Percentiles rank a stretch among this genome's conserved stretches.
These are phyloP conservation scores for Furnarius figulus DNA, from an alignment of 2,113 vertebrate species.

Conservation along the genomic window DNA sequence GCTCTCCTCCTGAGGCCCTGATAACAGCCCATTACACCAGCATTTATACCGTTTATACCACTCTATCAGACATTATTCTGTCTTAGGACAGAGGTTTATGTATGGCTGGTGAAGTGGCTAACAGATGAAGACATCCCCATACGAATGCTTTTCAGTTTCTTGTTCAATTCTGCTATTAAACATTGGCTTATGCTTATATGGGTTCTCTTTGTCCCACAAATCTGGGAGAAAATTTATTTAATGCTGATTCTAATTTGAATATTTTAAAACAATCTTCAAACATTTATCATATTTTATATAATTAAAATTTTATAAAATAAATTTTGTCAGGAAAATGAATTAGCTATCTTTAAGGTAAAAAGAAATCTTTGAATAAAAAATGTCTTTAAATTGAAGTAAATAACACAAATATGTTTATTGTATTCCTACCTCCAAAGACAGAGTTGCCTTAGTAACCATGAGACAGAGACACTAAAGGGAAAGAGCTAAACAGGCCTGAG, in stretches of 20 bases:
- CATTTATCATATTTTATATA: background rate
- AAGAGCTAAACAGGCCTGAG: background rate
- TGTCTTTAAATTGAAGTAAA: background rate
- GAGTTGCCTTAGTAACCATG: conserved; percentile 28
- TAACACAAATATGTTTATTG: background rate
- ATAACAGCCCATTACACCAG: background rate
- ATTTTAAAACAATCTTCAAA: background rate
- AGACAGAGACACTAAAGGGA: background rate
- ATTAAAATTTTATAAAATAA: background rate
- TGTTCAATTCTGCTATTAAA: background rate
- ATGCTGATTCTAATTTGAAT: background rate
- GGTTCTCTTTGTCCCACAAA: background rate
- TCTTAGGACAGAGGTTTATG: background rate
- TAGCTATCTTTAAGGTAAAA: background rate
- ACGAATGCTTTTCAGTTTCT: background rate
- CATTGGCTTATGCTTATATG: background rate
- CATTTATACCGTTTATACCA: background rate
- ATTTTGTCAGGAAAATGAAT: background rate
- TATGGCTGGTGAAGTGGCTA: background rate
- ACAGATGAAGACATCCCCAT: background rate
- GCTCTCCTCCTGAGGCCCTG: background rate
- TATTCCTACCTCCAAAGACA: background rate
- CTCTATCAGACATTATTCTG: too few relatives aligned
- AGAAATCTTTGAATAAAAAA: background rate
- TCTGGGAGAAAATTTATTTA: background rate